Base-by-base conservation (phyloP, 2,113 vertebrate genomes). In the Oriolus oriolus region DNA sequence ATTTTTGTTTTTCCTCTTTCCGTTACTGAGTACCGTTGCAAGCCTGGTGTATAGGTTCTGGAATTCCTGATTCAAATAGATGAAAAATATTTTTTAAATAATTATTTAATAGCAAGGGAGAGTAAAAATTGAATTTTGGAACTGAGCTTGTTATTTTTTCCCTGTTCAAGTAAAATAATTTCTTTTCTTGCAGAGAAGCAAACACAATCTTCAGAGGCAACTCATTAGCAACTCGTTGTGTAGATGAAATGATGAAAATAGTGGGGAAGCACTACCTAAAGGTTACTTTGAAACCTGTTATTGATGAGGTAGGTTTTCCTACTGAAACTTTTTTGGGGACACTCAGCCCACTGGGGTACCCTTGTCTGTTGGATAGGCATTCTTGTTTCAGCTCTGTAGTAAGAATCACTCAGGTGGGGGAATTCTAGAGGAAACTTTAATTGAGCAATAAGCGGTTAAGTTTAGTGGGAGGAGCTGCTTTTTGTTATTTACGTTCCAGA, bases 211-310 rank as follows among this genome's bases (percentile, higher is more conserved):
- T 99, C 92, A 98, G 99, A 95, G 99, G 99, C 78, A 99, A 99
- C 89, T 99, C 99, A 15, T 97, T 99, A 97, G 99, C 99, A 74
- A 99, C 99, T 11, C 99, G 99, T 15, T 99, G 99, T 97, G 98
- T 99, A 53, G 99, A 99, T 94, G 99, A 99, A 97, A 99, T 99
- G 98, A 99, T 99, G 99, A 99, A 99, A 98, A 99, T 99, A 95
- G 99, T 99, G 93, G 99, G 99, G 88, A 98, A 99, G 95, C 99
- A 99, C 98, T 99, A 99, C 98, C 97, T 99, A 89, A 99, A 98
- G 70, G 98, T 99, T 94, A 99, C 99, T 30, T 97, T 99, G 95
- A 99, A 99, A 96, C 97, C 99, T 96, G 98, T 99, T 91, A 97
- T 99, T 93, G 99, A 99, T 97, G 99, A 99, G 99, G 99, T 99